Evolutionary conservation across 2,888 invertebrate species (phyloP), one percentile per base, ranked within the genome.

Genomic region (Andricus curvator): DNA sequence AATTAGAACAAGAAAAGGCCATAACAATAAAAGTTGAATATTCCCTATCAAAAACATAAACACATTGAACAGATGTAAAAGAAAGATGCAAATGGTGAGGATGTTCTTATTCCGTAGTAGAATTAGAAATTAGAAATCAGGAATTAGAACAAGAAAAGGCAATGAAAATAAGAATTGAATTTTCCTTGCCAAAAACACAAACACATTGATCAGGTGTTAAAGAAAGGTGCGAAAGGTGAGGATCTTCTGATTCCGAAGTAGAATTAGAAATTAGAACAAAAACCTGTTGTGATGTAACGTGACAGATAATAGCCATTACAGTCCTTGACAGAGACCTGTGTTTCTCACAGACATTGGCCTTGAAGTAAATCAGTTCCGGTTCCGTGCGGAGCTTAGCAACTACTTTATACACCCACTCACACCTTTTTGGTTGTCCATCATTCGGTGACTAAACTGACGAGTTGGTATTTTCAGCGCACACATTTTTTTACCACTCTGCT

Each of bases 291-390:
- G 22, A 62, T 62, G 62, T 62, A 62, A 56, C n/a, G 4, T 56
- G n/a, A n/a, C 20, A n/a, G 20, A 3, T 15, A 13, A 56, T 56
- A 56, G 56, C 25, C 15, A 25, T 62, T 62, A 15, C 8, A 37
- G 41, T 41, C 66, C 66, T 67, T 67, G 66, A 41, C 66, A 67
- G 11, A 67, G 66, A 67, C 41, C n/a, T 37, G 37, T 67, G 9
- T 67, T 67, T n/a, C 37, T 37, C 37, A n/a, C 20, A 20, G 15
- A 65, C 29, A 65, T 65, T 67, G 41, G n/a, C 66, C 66, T 41
- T 67, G 41, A 67, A 67, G 37, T 37, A 11, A n/a, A 37, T 41
- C 37, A 20, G 33, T 67, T 37, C 37, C 66, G 20, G 66, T 37
- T 67, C 66, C 13, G 9, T 20, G n/a, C 66, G 13, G 3, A 41